Percentiles rank a stretch among this genome's conserved stretches.
Evolutionary conservation across 2,888 invertebrate genomes (phyloP).

Genomic region (Drosophila peninsularis): DNA sequence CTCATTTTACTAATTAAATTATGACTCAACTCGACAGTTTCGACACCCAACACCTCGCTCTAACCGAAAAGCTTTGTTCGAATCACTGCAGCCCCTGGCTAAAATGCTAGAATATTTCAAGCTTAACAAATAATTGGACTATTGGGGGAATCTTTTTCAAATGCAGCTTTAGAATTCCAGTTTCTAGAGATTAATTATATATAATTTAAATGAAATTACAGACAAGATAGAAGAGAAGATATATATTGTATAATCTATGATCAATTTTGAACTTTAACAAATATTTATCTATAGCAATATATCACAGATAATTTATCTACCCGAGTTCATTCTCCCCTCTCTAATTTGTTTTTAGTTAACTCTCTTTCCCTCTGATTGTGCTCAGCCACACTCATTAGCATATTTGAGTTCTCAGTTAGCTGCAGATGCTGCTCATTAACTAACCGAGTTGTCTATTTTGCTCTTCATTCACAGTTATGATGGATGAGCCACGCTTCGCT

Average conservation of each 20-base stretch:
- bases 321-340: not conserved
- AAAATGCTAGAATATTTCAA: constrained; percentile 11
- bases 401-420: not conserved
- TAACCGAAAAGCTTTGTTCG: constrained; percentile 29
- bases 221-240: not conserved
- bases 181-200: not conserved
- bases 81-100: not conserved
- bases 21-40: constrained; percentile 63
- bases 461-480: constrained; percentile 88
- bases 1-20: constrained; percentile 80
- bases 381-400: not conserved
- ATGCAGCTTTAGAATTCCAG: not conserved
- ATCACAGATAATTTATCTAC: not conserved
- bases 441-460: constrained; percentile 57
- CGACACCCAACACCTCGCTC: constrained; percentile 54
- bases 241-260: too few species aligned
- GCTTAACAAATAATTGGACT: constrained; percentile 14
- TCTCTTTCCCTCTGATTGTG: constrained; percentile 4
- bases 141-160: not conserved
- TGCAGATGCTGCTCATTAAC: constrained; percentile 56
- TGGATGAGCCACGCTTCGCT: constrained; percentile 93
- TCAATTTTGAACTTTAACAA: too few species aligned
- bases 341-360: constrained; percentile 1
- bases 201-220: not conserved
- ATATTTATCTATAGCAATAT: too few species aligned